phyloP scores from a whole-genome alignment of 2,797 vertebrate genomes.

The Catharus ustulatus region DNA sequence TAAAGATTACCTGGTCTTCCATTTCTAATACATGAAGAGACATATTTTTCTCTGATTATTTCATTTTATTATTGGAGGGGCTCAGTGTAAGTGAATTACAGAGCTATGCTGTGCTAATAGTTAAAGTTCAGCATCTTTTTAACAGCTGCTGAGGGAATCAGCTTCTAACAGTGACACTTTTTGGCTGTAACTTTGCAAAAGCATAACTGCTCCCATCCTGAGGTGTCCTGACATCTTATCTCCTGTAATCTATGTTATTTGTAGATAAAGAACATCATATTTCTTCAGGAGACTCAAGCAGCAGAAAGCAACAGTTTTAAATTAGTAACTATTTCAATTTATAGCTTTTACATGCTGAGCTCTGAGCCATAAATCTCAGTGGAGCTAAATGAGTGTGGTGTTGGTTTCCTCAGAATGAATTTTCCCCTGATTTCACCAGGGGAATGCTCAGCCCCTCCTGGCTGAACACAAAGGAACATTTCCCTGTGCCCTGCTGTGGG shows the following conservation, averaged over 20 bases:
- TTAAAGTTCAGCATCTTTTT: slow-evolving; percentile 29
- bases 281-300: slow-evolving; percentile 35
- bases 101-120: not conserved
- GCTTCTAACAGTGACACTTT: not conserved
- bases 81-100: not conserved
- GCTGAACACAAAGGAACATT: not conserved
- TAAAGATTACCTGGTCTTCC: slow-evolving; percentile 11
- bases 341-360: not conserved
- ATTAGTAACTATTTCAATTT: slow-evolving; percentile 23
- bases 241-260: slow-evolving; percentile 28
- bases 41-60: not conserved
- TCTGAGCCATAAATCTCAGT: not conserved
- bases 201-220: not conserved
- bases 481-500: not conserved
- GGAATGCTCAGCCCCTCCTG: not conserved
- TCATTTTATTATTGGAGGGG: not conserved
- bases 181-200: not conserved
- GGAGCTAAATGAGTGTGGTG: not conserved
- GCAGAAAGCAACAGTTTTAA: slow-evolving; percentile 20
- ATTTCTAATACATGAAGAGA: not conserved
- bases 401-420: not conserved
- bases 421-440: not conserved
- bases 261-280: not conserved
- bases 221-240: not conserved
- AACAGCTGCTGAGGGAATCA: not conserved